Evolutionary conservation across 2,797 vertebrate species (phyloP).

Genomic region (Phoebastria nigripes): DNA sequence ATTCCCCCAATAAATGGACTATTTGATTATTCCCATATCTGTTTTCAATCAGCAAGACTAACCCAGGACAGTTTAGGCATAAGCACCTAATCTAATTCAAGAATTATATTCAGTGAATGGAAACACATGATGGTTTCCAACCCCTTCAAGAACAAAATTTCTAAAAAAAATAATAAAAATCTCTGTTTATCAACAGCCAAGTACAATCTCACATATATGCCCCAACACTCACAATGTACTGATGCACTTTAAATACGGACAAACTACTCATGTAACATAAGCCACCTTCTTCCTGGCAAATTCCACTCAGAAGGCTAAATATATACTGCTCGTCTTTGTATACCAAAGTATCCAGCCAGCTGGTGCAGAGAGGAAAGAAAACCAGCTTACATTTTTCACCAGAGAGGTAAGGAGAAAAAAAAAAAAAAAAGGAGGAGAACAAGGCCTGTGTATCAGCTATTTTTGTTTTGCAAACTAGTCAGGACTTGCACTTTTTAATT

Average conservation of each 20-base stretch:
- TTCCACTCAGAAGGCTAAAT: not conserved
- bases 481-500: constrained; percentile 3
- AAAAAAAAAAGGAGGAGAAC: not conserved
- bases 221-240: not conserved
- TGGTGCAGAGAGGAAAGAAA: constrained; percentile 18
- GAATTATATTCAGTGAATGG: not conserved
- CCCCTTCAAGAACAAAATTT: not conserved
- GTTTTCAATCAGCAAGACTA: not conserved
- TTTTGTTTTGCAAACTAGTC: constrained; percentile 13
- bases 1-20: not conserved
- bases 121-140: not conserved
- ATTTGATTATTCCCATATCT: not conserved
- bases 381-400: not conserved
- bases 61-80: not conserved
- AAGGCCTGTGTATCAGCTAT: not conserved
- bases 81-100: not conserved
- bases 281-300: not conserved
- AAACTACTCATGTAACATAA: not conserved
- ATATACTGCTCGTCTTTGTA: not conserved
- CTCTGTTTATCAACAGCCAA: not conserved
- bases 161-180: not conserved
- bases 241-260: not conserved
- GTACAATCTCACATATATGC: not conserved
- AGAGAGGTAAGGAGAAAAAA: not conserved
- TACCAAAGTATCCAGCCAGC: not conserved